These are phyloP conservation scores for Diplodus sargus DNA, from an alignment of 2,797 vertebrate species.

Conservation along the genomic window DNA sequence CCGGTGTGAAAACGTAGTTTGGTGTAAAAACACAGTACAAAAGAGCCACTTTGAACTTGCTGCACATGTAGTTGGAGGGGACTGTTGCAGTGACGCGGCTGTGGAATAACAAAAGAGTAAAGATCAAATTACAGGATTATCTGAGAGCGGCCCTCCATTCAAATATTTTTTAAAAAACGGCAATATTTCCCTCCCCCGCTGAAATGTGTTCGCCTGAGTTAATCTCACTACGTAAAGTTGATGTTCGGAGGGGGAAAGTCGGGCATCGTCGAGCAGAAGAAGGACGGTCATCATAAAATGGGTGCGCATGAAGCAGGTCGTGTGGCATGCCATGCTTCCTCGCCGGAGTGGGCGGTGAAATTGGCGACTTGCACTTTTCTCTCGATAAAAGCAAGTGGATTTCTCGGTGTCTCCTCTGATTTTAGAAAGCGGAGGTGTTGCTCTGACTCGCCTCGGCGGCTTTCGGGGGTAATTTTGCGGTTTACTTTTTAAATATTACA, in stretches of 20 bases:
- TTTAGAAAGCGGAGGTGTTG: rapidly evolving
- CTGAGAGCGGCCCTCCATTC: not conserved
- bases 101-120: slow-evolving; percentile 80
- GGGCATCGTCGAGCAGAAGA: slow-evolving; percentile 61
- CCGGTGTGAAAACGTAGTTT: not conserved
- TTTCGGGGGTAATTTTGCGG: slow-evolving; percentile 34
- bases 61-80: slow-evolving; percentile 71
- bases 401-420: not conserved
- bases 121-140: slow-evolving; percentile 75
- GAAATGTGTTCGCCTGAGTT: slow-evolving; percentile 3
- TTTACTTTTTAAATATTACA: slow-evolving; percentile 45
- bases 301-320: slow-evolving; percentile 84
- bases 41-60: slow-evolving; percentile 61
- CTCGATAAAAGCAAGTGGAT: slow-evolving; percentile 64
- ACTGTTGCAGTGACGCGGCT: slow-evolving; percentile 70
- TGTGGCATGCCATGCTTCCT: slow-evolving; percentile 84
- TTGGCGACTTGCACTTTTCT: slow-evolving; percentile 75
- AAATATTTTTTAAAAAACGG: not conserved
- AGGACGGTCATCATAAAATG: slow-evolving; percentile 80
- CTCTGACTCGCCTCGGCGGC: rapidly evolving
- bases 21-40: not conserved
- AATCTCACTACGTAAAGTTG: slow-evolving; percentile 12
- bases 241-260: slow-evolving; percentile 14
- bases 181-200: not conserved
- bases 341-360: slow-evolving; percentile 82